Evolutionary conservation across 2,797 vertebrate species (phyloP), one percentile per base, ranked within the genome.

Genomic region (Myoxocephalus aenaeus): DNA sequence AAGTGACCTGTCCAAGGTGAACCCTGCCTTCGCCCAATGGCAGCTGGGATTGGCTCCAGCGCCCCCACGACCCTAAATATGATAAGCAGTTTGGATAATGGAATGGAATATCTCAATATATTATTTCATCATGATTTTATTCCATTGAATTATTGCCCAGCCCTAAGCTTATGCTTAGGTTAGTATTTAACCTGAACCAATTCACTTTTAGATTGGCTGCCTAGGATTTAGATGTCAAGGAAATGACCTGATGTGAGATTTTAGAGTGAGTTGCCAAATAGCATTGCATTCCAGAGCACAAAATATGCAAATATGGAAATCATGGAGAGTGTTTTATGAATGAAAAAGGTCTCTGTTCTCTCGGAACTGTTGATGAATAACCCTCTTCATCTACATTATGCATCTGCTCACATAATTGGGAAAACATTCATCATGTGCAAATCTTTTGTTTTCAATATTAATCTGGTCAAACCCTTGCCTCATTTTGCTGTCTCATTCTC

Each of bases 401-500:
- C 29, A 9, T 48, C 27, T 25, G 29, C 42, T 63, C 12, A 27
- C 36, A 32, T 54, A 44, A 53, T 56, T 3, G 1, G 46, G 11
- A 46, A 14, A 57, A 44, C 2, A 9, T 17, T 6, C 11, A 59
- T 61, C 42, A n/a, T 34, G 46, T 18, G 9, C 58, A 17, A 65
- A 7, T 48, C 10, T 4, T 74, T 20, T 50, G 0, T 17, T 38
- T 71, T 74, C 2, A 48, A 0, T 36, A 54, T 34, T 15, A 50
- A 79, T 56, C 17, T 15, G 22, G 10, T 20, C 50, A 42, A 70
- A 29, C 63, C 48, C 22, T 32, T n/a, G 3, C 48, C 18, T 50
- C 14, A 9, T 12, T 12, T 11, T 61, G 32, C 46, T 83, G 48
- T 77, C 20, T 69, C 42, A 38, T 70, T 17, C n/a, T 9, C 77